phyloP scores from a whole-genome alignment of 53 echinoderm and acorn worm genomes.

The Hippasteria phrygiana region DNA sequence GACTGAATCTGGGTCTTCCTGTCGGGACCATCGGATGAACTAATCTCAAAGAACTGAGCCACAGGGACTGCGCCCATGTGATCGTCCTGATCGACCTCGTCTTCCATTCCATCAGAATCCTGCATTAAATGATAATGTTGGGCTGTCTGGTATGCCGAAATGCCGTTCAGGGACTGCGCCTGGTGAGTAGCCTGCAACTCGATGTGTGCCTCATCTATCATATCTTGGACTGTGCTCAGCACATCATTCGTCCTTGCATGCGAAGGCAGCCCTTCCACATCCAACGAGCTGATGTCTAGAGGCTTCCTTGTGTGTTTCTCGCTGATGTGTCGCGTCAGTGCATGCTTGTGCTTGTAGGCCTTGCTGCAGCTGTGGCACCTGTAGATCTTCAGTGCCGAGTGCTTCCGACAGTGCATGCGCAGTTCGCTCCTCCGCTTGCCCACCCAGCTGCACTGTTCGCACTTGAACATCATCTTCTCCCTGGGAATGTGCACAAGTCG shows the following conservation, averaged over 20 bases:
- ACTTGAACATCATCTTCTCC: constrained; percentile 66
- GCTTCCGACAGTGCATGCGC: constrained; percentile 60
- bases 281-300: not conserved
- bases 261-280: not conserved
- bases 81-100: not conserved
- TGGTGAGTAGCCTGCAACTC: not conserved
- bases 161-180: not conserved
- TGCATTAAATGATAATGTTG: constrained; percentile 47
- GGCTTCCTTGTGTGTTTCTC: constrained; percentile 42
- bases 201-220: not conserved
- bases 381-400: constrained; percentile 53
- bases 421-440: constrained; percentile 59
- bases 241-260: not conserved
- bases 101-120: not conserved
- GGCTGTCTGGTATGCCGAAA: not conserved
- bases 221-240: constrained; percentile 14
- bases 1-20: not conserved
- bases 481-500: constrained; percentile 51
- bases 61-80: not conserved
- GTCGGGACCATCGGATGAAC: not conserved
- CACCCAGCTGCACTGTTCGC: constrained; percentile 63
- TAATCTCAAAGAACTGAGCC: constrained; percentile 58
- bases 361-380: constrained; percentile 61
- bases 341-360: constrained; percentile 68
- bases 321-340: constrained; percentile 59